A percentile compares a stretch with the other conserved stretches of the same genome.
These are phyloP conservation scores for Protobothrops flavoviridis DNA, from an alignment of 2,113 vertebrate genomes.

Conservation along the genomic window DNA sequence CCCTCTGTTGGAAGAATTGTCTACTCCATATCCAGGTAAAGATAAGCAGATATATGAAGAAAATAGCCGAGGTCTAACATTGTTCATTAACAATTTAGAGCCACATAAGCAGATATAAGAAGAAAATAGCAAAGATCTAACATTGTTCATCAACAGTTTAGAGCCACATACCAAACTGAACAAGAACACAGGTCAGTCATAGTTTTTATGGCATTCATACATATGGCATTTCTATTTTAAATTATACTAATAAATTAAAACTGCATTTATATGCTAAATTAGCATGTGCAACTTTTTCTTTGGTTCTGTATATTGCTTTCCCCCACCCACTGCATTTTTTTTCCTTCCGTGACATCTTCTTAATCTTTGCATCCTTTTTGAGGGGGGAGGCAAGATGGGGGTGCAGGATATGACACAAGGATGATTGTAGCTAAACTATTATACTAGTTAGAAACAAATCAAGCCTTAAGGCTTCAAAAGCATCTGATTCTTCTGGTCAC, in stretches of 20 bases:
- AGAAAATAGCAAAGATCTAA: not conserved
- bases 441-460: conserved; percentile 20
- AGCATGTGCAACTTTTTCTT: not conserved
- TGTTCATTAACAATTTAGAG: not conserved
- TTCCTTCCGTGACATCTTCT: conserved; percentile 10
- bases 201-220: not conserved
- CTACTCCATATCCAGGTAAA: not conserved
- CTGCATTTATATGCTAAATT: not conserved
- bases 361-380: conserved; percentile 46
- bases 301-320: not conserved
- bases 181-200: not conserved
- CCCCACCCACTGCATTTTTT: not conserved
- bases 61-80: not conserved
- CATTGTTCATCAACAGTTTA: not conserved
- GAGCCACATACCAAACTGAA: not conserved
- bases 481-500: conserved; percentile 35
- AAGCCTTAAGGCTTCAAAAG: conserved; percentile 29
- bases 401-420: not conserved
- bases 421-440: conserved; percentile 10
- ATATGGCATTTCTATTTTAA: not conserved
- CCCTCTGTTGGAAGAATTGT: not conserved
- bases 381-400: not conserved
- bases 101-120: not conserved
- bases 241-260: not conserved
- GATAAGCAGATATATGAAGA: not conserved